phyloP scores from a whole-genome alignment of 2,888 invertebrate species.

The Cataglyphis altisquamis region DNA sequence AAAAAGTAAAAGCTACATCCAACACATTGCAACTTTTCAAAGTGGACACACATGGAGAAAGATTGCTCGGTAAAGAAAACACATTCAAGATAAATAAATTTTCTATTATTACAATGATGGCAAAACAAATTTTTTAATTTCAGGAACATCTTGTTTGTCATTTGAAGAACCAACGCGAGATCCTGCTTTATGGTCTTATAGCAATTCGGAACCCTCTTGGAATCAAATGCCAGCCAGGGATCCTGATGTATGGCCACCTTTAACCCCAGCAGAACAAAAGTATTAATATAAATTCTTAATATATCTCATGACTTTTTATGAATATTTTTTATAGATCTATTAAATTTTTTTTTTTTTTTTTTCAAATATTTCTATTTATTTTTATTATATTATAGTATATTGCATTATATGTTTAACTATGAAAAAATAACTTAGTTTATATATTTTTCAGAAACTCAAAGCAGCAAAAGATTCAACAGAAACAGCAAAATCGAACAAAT shows the following conservation, averaged over 20 bases:
- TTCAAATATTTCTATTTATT: not conserved
- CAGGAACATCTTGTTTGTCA: conserved; percentile 83
- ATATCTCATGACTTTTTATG: not conserved
- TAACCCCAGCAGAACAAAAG: conserved; percentile 93
- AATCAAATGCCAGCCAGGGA: conserved; percentile 88
- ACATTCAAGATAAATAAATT: conserved; percentile 14
- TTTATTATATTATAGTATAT: not conserved
- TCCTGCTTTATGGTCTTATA: conserved; percentile 92
- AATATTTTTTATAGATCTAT: not conserved
- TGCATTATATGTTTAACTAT: not conserved
- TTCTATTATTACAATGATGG: not conserved
- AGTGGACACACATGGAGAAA: conserved; percentile 89
- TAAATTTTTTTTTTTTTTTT: not conserved
- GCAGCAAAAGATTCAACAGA: conserved; percentile 82
- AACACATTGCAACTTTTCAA: conserved; percentile 92
- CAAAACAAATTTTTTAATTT: conserved; percentile 29
- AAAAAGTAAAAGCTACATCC: conserved; percentile 94
- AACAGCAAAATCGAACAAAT: conserved; percentile 82
- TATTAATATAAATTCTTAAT: conserved; percentile 75
- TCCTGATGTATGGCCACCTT: conserved; percentile 96
- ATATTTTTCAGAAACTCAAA: conserved; percentile 79
- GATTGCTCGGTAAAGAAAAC: conserved; percentile 82
- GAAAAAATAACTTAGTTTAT: not conserved
- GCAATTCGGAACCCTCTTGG: conserved; percentile 88
- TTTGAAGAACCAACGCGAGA: conserved; percentile 91